A percentile compares a stretch with the other conserved stretches of the same genome.
phyloP scores from a whole-genome alignment of 2,797 vertebrate species.

The Urosaurus nigricauda region DNA sequence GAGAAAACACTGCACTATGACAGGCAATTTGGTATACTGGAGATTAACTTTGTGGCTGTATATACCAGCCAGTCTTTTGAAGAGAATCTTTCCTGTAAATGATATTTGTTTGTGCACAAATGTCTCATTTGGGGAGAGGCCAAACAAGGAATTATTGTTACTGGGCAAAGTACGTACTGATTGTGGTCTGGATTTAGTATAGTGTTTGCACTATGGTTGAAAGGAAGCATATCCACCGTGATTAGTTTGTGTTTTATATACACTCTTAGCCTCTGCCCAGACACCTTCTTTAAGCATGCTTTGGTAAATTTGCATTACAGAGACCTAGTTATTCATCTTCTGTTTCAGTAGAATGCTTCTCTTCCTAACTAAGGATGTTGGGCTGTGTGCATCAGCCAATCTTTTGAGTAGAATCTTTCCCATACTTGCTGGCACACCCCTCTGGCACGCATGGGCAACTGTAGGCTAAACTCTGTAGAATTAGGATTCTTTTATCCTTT shows the following conservation, averaged over 20 bases:
- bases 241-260: not conserved
- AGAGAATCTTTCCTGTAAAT: constrained; percentile 11
- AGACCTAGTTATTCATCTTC: constrained; percentile 56
- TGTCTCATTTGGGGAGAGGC: not conserved
- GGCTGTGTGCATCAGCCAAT: constrained; percentile 45
- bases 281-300: constrained; percentile 31
- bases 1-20: not conserved
- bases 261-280: constrained; percentile 35
- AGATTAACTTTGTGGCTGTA: not conserved
- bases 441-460: constrained; percentile 68
- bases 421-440: constrained; percentile 66
- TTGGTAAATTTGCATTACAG: constrained; percentile 48
- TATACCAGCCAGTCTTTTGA: not conserved
- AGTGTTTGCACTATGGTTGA: constrained; percentile 23
- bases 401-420: constrained; percentile 67
- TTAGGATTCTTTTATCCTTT: constrained; percentile 71
- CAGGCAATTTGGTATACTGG: not conserved
- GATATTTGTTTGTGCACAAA: constrained; percentile 17
- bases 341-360: constrained; percentile 52
- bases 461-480: constrained; percentile 66
- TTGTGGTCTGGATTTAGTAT: constrained; percentile 24
- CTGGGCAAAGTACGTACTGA: not conserved
- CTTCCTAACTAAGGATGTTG: constrained; percentile 60
- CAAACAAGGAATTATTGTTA: constrained; percentile 7
- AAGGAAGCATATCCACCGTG: constrained; percentile 32